Evolutionary conservation across 2,797 vertebrate species (phyloP).

Genomic region (Echeneis naucrates): DNA sequence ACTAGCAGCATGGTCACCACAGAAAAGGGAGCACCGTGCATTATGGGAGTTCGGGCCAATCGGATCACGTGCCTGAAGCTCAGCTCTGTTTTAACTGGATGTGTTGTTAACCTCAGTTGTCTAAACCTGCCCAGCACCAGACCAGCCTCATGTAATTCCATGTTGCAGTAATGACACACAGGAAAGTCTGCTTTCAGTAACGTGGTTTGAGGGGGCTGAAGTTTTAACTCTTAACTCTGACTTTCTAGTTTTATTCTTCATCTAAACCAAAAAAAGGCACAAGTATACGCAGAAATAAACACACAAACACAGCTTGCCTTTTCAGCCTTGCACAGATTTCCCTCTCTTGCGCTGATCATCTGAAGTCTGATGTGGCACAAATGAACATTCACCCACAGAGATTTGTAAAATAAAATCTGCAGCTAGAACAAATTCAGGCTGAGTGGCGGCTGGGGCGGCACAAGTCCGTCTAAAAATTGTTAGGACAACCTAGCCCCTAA

Average conservation of each 20-base stretch:
- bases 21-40: slow-evolving; percentile 29
- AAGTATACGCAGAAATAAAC: not conserved
- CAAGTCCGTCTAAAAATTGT: not conserved
- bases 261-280: not conserved
- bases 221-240: slow-evolving; percentile 28
- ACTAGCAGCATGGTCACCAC: slow-evolving; percentile 11
- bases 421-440: not conserved
- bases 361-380: not conserved
- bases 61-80: slow-evolving; percentile 21
- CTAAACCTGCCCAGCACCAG: slow-evolving; percentile 28
- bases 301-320: not conserved
- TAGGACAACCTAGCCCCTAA: not conserved
- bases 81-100: slow-evolving; percentile 38
- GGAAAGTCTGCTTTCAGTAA: slow-evolving; percentile 45
- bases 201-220: slow-evolving; percentile 25
- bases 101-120: slow-evolving; percentile 42
- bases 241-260: slow-evolving; percentile 15
- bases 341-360: not conserved
- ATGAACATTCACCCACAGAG: not conserved
- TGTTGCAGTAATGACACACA: slow-evolving; percentile 46
- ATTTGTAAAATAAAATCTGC: not conserved
- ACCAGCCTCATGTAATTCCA: slow-evolving; percentile 55
- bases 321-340: not conserved
- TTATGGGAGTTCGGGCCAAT: slow-evolving; percentile 48
- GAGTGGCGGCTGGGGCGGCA: not conserved